Evolutionary conservation across 2,797 vertebrate species (phyloP).

Genomic region (Octomys mimax): DNA sequence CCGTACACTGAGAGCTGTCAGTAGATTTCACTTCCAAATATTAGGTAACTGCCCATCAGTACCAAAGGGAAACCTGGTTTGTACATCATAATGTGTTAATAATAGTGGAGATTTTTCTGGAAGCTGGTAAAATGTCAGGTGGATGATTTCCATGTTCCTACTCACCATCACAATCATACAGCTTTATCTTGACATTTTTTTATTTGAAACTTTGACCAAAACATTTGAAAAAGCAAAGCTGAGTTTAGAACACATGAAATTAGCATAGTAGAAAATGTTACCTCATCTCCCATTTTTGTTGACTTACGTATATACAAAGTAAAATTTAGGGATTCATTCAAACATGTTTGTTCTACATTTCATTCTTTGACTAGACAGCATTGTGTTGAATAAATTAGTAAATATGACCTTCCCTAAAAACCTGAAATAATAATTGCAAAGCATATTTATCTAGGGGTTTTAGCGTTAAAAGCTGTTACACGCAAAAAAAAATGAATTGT

Average conservation of each 20-base stretch:
- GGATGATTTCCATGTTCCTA: background rate
- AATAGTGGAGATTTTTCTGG: background rate
- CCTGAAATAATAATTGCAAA: background rate
- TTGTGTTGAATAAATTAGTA: background rate
- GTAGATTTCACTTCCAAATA: too few relatives aligned
- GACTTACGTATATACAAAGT: background rate
- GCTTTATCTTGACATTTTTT: background rate
- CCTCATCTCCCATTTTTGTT: background rate
- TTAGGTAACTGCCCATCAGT: too few relatives aligned
- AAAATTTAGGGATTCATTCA: background rate
- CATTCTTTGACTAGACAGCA: background rate
- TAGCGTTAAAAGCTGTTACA: background rate
- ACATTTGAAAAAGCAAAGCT: background rate
- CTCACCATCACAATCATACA: background rate
- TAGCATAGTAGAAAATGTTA: background rate
- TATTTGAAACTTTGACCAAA: background rate
- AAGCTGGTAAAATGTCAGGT: background rate
- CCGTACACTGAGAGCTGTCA: background rate
- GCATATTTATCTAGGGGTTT: background rate
- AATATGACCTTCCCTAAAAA: background rate
- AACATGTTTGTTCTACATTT: background rate
- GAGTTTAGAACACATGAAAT: background rate
- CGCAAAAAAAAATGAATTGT: background rate
- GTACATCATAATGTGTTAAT: rapidly evolving
- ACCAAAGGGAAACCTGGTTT: background rate